Evolutionary conservation across 2,888 invertebrate genomes (phyloP).

Genomic region (Diadegma fenestrale): DNA sequence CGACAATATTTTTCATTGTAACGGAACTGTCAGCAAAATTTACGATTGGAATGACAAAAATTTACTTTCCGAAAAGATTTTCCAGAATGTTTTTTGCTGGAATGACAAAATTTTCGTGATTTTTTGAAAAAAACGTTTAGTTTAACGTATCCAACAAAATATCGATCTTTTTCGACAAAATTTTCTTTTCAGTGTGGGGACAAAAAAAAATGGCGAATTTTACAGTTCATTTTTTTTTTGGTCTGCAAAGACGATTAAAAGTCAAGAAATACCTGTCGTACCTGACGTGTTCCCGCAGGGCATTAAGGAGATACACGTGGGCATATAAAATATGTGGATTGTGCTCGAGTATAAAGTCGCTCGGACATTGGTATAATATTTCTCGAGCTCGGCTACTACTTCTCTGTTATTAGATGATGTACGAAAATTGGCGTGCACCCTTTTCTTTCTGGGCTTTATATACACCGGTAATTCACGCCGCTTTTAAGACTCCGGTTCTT

Average conservation of each 20-base stretch:
- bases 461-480: constrained; percentile 70
- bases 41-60: no score
- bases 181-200: no score
- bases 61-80: no score
- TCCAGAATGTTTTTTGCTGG: no score
- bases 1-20: no score
- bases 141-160: no score
- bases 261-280: constrained; percentile 40
- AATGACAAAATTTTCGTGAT: no score
- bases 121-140: no score
- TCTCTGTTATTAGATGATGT: constrained; percentile 83
- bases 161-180: no score
- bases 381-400: constrained; percentile 42
- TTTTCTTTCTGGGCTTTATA: constrained; percentile 70
- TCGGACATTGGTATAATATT: constrained; percentile 30
- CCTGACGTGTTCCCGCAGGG: constrained; percentile 48
- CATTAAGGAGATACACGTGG: constrained; percentile 8
- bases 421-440: constrained; percentile 82
- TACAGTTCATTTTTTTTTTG: no score
- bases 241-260: background rate
- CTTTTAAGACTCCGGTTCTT: constrained; percentile 55
- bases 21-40: no score
- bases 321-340: constrained; percentile 1
- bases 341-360: constrained; percentile 28
- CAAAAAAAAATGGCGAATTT: no score